A percentile compares a stretch with the other conserved stretches of the same genome.
These are phyloP conservation scores for Staurois parvus DNA, from an alignment of 2,797 vertebrate genomes.

Conservation along the genomic window DNA sequence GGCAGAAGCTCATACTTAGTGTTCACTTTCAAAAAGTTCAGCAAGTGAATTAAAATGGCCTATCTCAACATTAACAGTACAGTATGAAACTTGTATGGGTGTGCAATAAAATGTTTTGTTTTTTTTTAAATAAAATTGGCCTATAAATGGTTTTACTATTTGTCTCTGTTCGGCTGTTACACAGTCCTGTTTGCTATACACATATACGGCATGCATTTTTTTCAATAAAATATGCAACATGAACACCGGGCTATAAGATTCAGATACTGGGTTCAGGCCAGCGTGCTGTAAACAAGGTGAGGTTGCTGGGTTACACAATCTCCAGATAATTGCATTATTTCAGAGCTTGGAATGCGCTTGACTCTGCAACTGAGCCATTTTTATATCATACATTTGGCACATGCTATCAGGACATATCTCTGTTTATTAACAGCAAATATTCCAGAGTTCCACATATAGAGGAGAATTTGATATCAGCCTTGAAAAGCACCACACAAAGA, in stretches of 20 bases:
- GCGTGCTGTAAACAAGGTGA: slow-evolving; percentile 58
- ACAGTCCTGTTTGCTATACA: slow-evolving; percentile 10
- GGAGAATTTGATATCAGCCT: slow-evolving; percentile 41
- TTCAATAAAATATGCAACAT: slow-evolving; percentile 50
- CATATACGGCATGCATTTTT: slow-evolving; percentile 21
- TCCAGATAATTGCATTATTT: slow-evolving; percentile 60
- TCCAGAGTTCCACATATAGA: slow-evolving; percentile 43
- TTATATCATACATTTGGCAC: slow-evolving; percentile 58
- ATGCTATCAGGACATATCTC: slow-evolving; percentile 52
- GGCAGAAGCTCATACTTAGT: too few relatives aligned
- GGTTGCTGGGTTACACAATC: slow-evolving; percentile 57
- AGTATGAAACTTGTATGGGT: too few relatives aligned
- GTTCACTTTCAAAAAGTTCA: too few relatives aligned
- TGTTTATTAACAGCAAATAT: slow-evolving; percentile 59
- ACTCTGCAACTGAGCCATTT: slow-evolving; percentile 47
- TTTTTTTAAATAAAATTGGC: too few relatives aligned
- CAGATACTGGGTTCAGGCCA: slow-evolving; percentile 39
- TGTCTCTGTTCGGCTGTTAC: not conserved
- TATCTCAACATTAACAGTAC: too few relatives aligned
- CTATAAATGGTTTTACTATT: not conserved
- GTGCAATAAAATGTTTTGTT: too few relatives aligned
- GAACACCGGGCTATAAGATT: slow-evolving; percentile 45
- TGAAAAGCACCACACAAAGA: slow-evolving; percentile 18
- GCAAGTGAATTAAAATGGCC: too few relatives aligned
- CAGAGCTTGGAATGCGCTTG: slow-evolving; percentile 53